A percentile compares a stretch with the other conserved stretches of the same genome.
phyloP scores from a whole-genome alignment of 2,888 invertebrate species.

The Ochropleura plecta region DNA sequence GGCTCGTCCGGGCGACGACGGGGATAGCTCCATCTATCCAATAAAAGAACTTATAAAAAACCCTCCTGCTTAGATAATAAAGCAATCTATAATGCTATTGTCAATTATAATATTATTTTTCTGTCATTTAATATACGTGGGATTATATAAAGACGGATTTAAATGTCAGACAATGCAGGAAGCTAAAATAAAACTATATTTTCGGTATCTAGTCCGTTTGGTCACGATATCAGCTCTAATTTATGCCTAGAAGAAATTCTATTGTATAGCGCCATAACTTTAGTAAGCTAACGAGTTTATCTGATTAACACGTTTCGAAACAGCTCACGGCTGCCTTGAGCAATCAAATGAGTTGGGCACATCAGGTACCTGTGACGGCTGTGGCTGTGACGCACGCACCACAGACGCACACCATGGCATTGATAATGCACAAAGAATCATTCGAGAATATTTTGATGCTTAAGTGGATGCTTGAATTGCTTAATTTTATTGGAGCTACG shows the following conservation, averaged over 20 bases:
- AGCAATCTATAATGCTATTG: not conserved
- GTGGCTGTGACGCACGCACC: not conserved
- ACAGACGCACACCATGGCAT: not conserved
- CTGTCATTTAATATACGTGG: conserved; percentile 2
- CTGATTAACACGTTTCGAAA: conserved; percentile 32
- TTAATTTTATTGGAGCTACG: too few relatives aligned
- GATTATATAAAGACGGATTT: conserved; percentile 9
- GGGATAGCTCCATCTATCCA: not conserved
- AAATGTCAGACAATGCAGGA: conserved; percentile 24
- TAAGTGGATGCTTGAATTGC: not conserved
- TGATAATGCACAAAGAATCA: conserved; percentile 20
- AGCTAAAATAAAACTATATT: not conserved
- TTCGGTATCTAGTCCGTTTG: not conserved
- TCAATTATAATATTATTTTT: not conserved
- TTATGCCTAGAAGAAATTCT: not conserved
- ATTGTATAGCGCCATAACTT: not conserved
- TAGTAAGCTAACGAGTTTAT: conserved; percentile 29
- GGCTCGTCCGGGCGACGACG: not conserved
- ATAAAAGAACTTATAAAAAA: not conserved
- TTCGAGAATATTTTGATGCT: not conserved
- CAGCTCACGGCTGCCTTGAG: conserved; percentile 28
- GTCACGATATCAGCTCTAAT: not conserved
- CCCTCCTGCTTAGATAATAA: not conserved
- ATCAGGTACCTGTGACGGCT: not conserved
- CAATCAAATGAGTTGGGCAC: conserved; percentile 30